These are phyloP conservation scores for Coturnix japonica DNA, from an alignment of 2,113 vertebrate genomes.

Conservation along the genomic window DNA sequence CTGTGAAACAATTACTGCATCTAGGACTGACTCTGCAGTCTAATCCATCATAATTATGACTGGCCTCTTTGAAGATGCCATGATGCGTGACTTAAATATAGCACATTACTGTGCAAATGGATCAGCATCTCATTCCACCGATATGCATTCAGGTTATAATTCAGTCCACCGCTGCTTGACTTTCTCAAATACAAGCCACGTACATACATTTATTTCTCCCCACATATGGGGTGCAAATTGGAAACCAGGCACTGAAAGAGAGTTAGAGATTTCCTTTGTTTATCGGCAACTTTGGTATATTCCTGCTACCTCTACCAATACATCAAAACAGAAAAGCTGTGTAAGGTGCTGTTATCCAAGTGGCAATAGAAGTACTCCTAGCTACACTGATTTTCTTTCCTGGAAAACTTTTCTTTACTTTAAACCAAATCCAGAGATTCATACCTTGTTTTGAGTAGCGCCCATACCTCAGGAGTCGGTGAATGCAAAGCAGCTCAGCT, in stretches of 20 bases:
- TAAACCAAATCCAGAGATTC: not conserved
- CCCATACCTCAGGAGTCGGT: not conserved
- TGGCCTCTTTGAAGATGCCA: constrained; percentile 82
- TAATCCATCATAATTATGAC: constrained; percentile 92
- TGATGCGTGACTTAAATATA: constrained; percentile 79
- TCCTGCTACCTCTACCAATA: not conserved
- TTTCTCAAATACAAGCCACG: constrained; percentile 39
- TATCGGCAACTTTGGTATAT: not conserved
- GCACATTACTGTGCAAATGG: constrained; percentile 79
- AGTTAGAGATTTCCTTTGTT: not conserved
- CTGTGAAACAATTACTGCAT: constrained; percentile 87
- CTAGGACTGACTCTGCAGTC: constrained; percentile 82
- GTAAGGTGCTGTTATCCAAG: not conserved
- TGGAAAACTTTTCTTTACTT: not conserved
- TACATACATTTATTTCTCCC: constrained; percentile 24
- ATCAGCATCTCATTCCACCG: constrained; percentile 69
- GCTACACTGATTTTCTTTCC: not conserved
- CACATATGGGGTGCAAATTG: constrained; percentile 2
- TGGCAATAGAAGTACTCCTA: not conserved
- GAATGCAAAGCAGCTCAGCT: not conserved
- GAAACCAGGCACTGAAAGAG: not conserved
- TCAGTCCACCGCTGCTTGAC: constrained; percentile 48
- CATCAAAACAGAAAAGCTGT: not conserved
- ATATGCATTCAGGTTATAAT: constrained; percentile 60
- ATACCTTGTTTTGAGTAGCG: not conserved